phyloP scores from a whole-genome alignment of 2,797 vertebrate species.

The Neoniphon sammara region DNA sequence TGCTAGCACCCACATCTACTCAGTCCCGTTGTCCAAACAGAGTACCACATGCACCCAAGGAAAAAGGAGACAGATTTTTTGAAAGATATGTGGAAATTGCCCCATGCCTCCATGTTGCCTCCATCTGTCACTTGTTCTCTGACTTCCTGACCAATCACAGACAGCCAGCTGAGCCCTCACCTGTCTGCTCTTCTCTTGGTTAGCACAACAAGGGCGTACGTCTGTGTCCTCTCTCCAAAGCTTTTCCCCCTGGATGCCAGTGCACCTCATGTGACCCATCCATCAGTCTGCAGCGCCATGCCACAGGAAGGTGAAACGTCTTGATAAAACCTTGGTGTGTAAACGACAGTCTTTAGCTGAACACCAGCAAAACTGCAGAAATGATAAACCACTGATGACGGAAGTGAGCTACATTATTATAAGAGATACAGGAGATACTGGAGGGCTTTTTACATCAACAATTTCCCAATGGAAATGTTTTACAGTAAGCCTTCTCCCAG shows the following conservation, averaged over 20 bases:
- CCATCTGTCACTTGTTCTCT: neutral
- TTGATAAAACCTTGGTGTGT: slow-evolving; percentile 2
- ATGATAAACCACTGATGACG: slow-evolving; percentile 25
- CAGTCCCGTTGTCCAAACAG: slow-evolving; percentile 23
- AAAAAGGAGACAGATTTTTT: neutral
- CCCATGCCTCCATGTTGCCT: neutral
- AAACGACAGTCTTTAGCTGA: slow-evolving; percentile 31
- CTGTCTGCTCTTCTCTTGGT: slow-evolving; percentile 44
- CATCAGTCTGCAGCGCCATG: slow-evolving; percentile 33
- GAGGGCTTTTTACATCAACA: slow-evolving; percentile 5
- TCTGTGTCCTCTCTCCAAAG: slow-evolving; percentile 15
- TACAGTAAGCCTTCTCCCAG: slow-evolving; percentile 26
- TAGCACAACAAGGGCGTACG: slow-evolving; percentile 11
- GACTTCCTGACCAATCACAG: neutral
- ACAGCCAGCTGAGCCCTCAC: slow-evolving; percentile 22
- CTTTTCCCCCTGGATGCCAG: slow-evolving; percentile 22
- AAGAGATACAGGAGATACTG: slow-evolving; percentile 26
- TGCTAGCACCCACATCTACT: slow-evolving; percentile 18
- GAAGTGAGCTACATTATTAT: slow-evolving; percentile 21
- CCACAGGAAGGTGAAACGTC: neutral
- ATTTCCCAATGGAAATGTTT: slow-evolving; percentile 13
- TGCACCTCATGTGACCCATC: slow-evolving; percentile 23
- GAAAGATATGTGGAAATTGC: neutral
- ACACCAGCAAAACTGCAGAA: slow-evolving; percentile 17
- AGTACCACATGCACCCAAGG: neutral